Evolutionary conservation across 2,797 vertebrate genomes (phyloP).

Genomic region (Poecilia velifera): DNA sequence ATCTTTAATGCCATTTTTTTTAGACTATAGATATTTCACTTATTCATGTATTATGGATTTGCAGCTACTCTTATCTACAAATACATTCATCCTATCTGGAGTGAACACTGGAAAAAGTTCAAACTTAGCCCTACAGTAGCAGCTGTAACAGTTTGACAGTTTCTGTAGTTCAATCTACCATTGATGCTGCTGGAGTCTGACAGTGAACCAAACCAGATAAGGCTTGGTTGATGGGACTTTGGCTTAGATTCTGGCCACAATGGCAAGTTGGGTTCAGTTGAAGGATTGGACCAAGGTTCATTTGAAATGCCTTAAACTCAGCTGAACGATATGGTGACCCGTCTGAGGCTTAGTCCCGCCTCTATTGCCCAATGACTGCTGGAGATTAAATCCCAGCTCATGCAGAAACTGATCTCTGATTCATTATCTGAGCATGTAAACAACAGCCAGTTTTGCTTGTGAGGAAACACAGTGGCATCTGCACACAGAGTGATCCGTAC

Average conservation of each 20-base stretch:
- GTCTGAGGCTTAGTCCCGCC: neutral
- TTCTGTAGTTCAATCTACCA: neutral
- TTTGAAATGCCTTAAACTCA: neutral
- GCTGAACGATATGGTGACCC: neutral
- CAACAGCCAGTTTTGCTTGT: neutral
- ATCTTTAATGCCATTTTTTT: neutral
- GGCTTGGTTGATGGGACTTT: neutral
- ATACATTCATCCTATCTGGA: neutral
- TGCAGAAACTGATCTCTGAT: neutral
- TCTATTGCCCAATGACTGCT: neutral
- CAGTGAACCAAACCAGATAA: too few species aligned
- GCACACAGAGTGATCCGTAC: conserved; percentile 18
- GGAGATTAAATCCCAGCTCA: neutral
- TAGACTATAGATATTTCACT: neutral
- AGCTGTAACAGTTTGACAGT: neutral
- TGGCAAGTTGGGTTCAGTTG: neutral
- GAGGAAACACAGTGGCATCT: conserved; percentile 27
- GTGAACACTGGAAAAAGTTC: neutral
- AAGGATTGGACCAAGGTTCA: neutral
- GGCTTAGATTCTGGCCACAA: neutral
- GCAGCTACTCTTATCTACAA: neutral
- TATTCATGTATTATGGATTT: neutral
- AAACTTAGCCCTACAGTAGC: neutral
- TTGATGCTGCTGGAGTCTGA: neutral
- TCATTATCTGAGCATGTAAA: neutral